These are phyloP conservation scores for Drosophila hydei DNA, from an alignment of 1,140 invertebrate genomes.

Conservation along the genomic window DNA sequence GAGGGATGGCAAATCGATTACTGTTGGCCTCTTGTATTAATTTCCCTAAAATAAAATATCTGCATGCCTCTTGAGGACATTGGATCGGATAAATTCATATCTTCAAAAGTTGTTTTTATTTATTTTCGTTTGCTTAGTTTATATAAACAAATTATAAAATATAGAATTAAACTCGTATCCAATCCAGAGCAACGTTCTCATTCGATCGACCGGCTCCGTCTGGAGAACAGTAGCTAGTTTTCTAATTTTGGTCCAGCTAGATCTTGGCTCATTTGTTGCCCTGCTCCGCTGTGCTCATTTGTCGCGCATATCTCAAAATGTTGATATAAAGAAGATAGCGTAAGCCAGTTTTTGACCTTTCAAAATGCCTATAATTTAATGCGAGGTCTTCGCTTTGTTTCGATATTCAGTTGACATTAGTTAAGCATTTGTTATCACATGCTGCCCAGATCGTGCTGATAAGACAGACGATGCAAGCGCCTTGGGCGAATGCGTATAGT, in stretches of 20 bases:
- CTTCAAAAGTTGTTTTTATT: too few relatives aligned
- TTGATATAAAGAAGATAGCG: constrained; percentile 41
- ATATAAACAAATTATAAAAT: too few relatives aligned
- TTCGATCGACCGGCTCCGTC: too few relatives aligned
- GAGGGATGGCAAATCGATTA: too few relatives aligned
- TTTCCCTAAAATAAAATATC: too few relatives aligned
- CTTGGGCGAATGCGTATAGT: constrained; percentile 28
- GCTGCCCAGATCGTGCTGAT: constrained; percentile 62
- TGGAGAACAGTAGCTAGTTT: constrained; percentile 48
- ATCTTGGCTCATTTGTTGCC: constrained; percentile 32
- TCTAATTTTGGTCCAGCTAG: neutral
- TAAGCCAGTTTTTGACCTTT: constrained; percentile 52
- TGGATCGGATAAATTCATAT: too few relatives aligned
- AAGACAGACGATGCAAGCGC: constrained; percentile 41
- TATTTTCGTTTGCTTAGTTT: too few relatives aligned
- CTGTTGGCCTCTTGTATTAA: too few relatives aligned
- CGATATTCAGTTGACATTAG: constrained; percentile 47
- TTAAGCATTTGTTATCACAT: constrained; percentile 67
- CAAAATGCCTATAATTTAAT: constrained; percentile 68
- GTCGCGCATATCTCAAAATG: constrained; percentile 45
- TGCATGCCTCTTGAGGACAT: too few relatives aligned
- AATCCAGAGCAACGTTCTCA: too few relatives aligned
- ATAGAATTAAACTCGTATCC: too few relatives aligned
- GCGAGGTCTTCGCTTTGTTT: constrained; percentile 65
- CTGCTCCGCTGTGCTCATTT: constrained; percentile 54